Evolutionary conservation across 2,113 vertebrate species (phyloP), one percentile per base, ranked within the genome.

Genomic region (Callospermophilus lateralis): DNA sequence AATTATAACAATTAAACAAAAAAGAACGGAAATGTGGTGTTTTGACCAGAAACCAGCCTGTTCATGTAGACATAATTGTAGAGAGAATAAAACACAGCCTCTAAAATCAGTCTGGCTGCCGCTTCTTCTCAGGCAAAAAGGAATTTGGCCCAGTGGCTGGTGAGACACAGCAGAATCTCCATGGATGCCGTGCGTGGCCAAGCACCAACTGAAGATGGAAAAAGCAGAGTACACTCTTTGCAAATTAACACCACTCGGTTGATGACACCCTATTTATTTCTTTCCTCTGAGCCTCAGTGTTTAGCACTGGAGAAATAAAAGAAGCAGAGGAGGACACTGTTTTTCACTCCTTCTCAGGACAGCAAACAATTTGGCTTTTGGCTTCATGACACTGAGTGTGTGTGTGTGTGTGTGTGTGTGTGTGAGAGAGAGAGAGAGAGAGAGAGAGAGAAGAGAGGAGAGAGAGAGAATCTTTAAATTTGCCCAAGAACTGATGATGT

Each of bases 181-280:
- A 11, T 0, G 13, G 58, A 51, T 32, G 74, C 80, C 86, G 58
- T 58, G 39, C 55, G 3, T 53, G 63, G 93, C 94, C 63, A 30
- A 93, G 89, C 68, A 80, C 83, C 91, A 97, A 90, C 68, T 0
- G 28, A 19, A 65, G 89, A 83, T 78, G 58, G 85, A 93, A 96
- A 76, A 79, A 24, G 85, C 88, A 45, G 22, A 10, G 55, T 79
- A 34, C 72, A 85, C 72, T 65, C 93, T 76, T 55, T 67, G 90
- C 63, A 96, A 87, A 96, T 94, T 92, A 96, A 90, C 91, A 96
- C 83, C 68, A 53, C 61, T 94, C 67, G 61, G 78, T 8, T 80
- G 95, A 89, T 68, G 94, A 76, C 81, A 86, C 42, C 32, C 12
- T 39, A 53, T 63, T 63, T 42, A 30, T 32, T 45, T 26, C 34